Base-by-base conservation (phyloP, 2,113 vertebrate genomes). In the Corapipo altera region DNA sequence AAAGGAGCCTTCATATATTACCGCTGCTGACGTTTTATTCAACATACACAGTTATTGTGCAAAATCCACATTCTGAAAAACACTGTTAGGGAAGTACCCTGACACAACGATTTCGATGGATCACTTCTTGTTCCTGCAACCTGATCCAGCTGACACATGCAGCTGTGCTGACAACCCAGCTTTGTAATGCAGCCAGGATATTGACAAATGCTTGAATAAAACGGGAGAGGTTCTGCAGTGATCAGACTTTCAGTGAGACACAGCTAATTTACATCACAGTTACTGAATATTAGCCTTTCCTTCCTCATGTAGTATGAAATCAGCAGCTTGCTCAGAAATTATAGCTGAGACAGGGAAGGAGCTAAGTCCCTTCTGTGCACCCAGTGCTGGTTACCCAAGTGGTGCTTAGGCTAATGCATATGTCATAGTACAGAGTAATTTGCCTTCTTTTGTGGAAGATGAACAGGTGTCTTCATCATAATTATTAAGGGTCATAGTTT, bases 251-350 rank as follows among this genome's bases (percentile, higher is more conserved):
- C 70, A 96, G 81, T 87, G 93, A 87, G 48, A 72, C 72, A 59
- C 33, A 59, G 73, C 35, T 85, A 59, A 91, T 94, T 91, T 91
- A 35, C 70, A 75, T 89, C 43, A 51, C 30, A 32, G 51, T 89
- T 93, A 48, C 76, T 71, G 80, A 91, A 52, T 76, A 61, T 89
- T 64, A 85, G 71, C 69, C 82, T 92, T 91, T 33, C 66, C 44
- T 75, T 78, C 64, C 44, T 91, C 51, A 9, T 59, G 57, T 39
- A 80, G n/a, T 66, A 69, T 88, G 89, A 94, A 95, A 89, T 79
- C 84, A 94, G 72, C 57, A 59, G 39, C 66, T 64, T 85, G 39
- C 70, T 94, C 77, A 79, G 81, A 84, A 94, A 81, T 78, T 85
- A 67, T 78, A 78, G 39, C 84, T 91, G 73, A 91, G 66, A 55